Evolutionary conservation across 2,888 invertebrate species (phyloP).

Genomic region (Ichneumoninae sp.): DNA sequence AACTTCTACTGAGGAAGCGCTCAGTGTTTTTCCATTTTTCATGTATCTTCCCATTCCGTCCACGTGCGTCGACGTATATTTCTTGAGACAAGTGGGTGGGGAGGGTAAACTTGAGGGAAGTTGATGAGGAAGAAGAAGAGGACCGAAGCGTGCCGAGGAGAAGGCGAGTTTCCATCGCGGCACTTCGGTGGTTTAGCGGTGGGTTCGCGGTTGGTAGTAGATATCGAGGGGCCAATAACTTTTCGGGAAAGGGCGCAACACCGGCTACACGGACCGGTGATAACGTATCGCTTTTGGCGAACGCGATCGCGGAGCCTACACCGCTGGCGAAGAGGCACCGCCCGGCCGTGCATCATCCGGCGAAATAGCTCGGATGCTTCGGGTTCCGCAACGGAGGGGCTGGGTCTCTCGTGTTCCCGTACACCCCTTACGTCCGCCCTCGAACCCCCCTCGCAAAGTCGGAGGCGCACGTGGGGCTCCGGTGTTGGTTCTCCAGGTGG

Average conservation of each 20-base stretch:
- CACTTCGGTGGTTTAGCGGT: slow-evolving; percentile 20
- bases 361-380: slow-evolving; percentile 78
- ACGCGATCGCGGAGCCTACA: slow-evolving; percentile 62
- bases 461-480: neutral
- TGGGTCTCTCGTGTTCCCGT: slow-evolving; percentile 12
- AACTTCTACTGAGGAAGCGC: slow-evolving; percentile 3
- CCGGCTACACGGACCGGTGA: slow-evolving; percentile 60
- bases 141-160: neutral
- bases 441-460: neutral
- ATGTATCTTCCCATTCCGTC: neutral
- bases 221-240: slow-evolving; percentile 48
- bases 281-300: slow-evolving; percentile 74
- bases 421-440: neutral
- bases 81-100: neutral
- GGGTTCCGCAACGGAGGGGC: slow-evolving; percentile 67
- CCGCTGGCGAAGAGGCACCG: slow-evolving; percentile 70
- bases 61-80: slow-evolving; percentile 17
- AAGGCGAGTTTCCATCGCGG: slow-evolving; percentile 37
- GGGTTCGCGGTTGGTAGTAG: slow-evolving; percentile 11
- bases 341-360: slow-evolving; percentile 76
- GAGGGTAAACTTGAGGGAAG: neutral
- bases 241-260: slow-evolving; percentile 43
- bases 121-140: neutral
- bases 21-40: neutral
- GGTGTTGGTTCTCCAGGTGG: slow-evolving; percentile 1